Conservation (phyloP, 2,113 vertebrate species). For the Azemiops feae region DNA sequence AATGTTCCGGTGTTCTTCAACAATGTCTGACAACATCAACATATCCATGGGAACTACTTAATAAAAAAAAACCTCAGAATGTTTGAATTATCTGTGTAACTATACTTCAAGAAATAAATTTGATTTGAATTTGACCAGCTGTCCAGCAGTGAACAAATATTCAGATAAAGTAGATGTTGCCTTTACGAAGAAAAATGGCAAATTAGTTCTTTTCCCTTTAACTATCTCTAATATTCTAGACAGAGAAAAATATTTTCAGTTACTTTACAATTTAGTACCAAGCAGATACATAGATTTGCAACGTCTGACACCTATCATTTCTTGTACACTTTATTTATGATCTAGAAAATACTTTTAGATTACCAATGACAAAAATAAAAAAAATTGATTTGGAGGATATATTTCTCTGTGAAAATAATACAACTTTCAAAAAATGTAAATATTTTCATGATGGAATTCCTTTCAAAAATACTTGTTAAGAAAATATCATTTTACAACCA, state of each 20-base stretch:
- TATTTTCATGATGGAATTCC: conserved; percentile 47
- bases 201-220: conserved; percentile 5
- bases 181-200: neutral
- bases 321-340: conserved; percentile 58
- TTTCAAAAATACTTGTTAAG: conserved; percentile 73
- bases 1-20: neutral
- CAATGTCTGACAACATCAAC: neutral
- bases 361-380: conserved; percentile 69
- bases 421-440: conserved; percentile 61
- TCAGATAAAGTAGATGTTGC: neutral
- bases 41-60: neutral
- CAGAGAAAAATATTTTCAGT: conserved; percentile 57
- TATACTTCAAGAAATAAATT: conserved; percentile 7
- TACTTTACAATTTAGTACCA: conserved; percentile 62
- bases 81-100: neutral
- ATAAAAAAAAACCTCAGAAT: neutral
- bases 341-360: conserved; percentile 63
- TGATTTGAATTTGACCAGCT: conserved; percentile 38
- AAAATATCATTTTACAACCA: conserved; percentile 73
- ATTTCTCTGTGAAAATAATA: conserved; percentile 40
- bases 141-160: conserved; percentile 36
- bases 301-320: conserved; percentile 58
- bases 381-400: conserved; percentile 54
- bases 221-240: conserved; percentile 36
- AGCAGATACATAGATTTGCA: conserved; percentile 64